phyloP scores from a whole-genome alignment of 2,113 vertebrate species.

The Quiscalus mexicanus region DNA sequence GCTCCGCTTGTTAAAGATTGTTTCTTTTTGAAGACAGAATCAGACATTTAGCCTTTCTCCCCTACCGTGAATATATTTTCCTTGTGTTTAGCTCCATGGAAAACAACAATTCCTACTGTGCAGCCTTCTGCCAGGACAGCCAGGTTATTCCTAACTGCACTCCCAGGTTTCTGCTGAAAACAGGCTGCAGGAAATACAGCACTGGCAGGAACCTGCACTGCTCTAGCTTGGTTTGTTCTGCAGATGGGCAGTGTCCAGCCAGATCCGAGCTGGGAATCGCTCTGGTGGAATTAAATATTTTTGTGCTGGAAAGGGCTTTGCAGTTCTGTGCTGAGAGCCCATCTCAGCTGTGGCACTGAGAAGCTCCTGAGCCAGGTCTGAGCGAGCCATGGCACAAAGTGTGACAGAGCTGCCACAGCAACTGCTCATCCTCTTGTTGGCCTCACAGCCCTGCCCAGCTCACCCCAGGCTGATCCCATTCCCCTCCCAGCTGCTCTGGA shows the following conservation, averaged over 20 bases:
- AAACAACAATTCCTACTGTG: background rate
- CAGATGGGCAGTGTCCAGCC: background rate
- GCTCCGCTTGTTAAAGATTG: background rate
- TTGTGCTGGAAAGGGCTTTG: background rate
- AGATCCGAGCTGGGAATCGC: background rate
- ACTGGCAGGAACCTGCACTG: background rate
- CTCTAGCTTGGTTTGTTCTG: background rate
- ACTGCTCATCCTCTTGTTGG: background rate
- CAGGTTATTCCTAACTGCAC: background rate
- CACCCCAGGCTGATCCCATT: accelerated
- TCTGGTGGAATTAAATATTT: background rate
- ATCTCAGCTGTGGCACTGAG: accelerated
- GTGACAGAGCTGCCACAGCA: background rate
- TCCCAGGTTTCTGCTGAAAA: background rate
- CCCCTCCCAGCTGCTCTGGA: background rate
- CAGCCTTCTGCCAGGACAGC: background rate
- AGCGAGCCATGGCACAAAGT: accelerated
- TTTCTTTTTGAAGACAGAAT: background rate
- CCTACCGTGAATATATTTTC: background rate
- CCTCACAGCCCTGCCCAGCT: background rate
- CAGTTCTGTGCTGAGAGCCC: background rate
- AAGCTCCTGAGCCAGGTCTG: background rate
- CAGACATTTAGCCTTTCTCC: background rate
- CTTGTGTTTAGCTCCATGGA: background rate
- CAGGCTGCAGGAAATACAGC: background rate